Percentiles rank a stretch among this genome's conserved stretches.
These are phyloP conservation scores for Venustoraphidia nigricollis DNA, from an alignment of 2,888 invertebrate genomes.

Conservation along the genomic window DNA sequence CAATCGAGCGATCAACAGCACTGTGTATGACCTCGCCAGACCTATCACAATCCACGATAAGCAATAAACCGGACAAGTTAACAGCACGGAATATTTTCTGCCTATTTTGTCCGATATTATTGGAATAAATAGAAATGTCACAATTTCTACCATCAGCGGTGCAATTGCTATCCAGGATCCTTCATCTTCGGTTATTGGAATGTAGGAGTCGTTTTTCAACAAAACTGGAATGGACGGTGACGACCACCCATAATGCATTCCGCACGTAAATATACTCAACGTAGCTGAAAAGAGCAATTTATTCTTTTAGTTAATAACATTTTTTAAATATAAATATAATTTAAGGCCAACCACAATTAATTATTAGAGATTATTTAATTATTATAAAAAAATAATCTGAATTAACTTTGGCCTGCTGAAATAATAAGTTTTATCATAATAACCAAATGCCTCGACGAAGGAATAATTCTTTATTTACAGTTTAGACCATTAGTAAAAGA, in stretches of 20 bases:
- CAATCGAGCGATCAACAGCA: conserved; percentile 33
- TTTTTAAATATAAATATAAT: too few species aligned
- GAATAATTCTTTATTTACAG: too few species aligned
- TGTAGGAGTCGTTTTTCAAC: conserved; percentile 26
- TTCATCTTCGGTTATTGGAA: conserved; percentile 32
- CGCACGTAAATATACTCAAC: conserved; percentile 22
- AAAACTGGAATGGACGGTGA: conserved; percentile 41
- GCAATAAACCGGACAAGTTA: conserved; percentile 42
- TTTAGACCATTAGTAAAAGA: too few species aligned
- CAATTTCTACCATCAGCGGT: conserved; percentile 44
- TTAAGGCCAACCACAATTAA: too few species aligned
- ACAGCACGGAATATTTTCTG: conserved; percentile 47
- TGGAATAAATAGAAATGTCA: conserved; percentile 14
- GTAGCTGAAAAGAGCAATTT: conserved; percentile 20
- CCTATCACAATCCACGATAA: conserved; percentile 48
- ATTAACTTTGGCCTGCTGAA: too few species aligned
- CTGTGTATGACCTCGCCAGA: conserved; percentile 34
- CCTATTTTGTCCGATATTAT: conserved; percentile 22
- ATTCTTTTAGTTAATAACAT: neutral
- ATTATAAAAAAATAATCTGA: too few species aligned
- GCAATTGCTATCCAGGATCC: conserved; percentile 49
- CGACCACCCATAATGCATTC: conserved; percentile 39
- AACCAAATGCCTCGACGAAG: too few species aligned
- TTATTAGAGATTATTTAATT: too few species aligned
- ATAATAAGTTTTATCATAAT: too few species aligned